Evolutionary conservation across 2,888 invertebrate species (phyloP).

Genomic region (Trichopoda pennipes): DNA sequence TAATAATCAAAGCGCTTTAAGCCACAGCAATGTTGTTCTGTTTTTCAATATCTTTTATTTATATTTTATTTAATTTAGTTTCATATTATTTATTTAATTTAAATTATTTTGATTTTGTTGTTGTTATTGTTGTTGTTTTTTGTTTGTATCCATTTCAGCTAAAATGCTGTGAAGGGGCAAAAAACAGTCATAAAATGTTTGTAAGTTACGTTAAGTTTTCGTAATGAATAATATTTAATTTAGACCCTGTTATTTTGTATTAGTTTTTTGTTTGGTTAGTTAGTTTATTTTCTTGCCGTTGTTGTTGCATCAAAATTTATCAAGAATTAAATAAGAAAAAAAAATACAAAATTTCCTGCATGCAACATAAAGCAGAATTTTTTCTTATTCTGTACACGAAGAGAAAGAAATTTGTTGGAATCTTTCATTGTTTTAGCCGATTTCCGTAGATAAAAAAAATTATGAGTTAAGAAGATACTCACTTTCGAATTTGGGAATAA

Average conservation of each 20-base stretch:
- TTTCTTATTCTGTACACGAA: constrained; percentile 18
- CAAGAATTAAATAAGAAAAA: constrained; percentile 25
- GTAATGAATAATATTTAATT: constrained; percentile 65
- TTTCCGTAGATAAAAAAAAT: too few relatives aligned
- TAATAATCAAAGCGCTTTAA: constrained; percentile 51
- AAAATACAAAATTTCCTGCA: constrained; percentile 39
- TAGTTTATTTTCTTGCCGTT: background rate
- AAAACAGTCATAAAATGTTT: constrained; percentile 39
- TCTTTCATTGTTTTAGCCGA: too few relatives aligned
- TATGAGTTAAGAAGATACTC: too few relatives aligned
- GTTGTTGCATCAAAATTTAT: constrained; percentile 41
- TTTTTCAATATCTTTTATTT: background rate
- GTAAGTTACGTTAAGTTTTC: constrained; percentile 43
- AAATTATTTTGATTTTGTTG: background rate
- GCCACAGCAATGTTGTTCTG: constrained; percentile 14
- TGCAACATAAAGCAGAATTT: constrained; percentile 37
- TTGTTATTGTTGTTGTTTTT: background rate
- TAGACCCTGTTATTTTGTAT: constrained; percentile 14
- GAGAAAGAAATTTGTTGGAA: background rate
- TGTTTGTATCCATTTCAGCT: background rate
- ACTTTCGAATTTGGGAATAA: too few relatives aligned
- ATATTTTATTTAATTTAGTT: constrained; percentile 15
- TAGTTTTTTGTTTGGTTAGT: constrained; percentile 1
- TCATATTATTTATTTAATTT: constrained; percentile 38
- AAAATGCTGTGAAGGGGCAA: constrained; percentile 23